Conservation (phyloP, 2,888 invertebrate species). For the Hyles lineata region DNA sequence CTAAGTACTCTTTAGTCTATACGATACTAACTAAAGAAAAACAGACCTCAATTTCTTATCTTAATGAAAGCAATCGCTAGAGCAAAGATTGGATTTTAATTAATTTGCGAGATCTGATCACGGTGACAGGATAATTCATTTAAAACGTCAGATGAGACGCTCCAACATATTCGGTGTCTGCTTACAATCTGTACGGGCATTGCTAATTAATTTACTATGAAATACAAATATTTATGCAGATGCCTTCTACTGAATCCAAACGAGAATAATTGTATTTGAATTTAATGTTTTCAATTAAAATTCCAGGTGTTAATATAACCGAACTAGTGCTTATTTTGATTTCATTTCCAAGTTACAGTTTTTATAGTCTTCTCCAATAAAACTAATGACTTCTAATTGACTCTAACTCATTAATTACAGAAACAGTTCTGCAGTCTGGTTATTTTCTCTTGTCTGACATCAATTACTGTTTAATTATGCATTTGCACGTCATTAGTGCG, state of each 20-base stretch:
- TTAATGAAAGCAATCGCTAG: slow-evolving; percentile 57
- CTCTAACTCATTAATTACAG: background rate
- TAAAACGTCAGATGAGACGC: background rate
- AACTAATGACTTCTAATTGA: no score
- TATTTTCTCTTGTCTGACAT: slow-evolving; percentile 32
- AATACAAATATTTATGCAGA: background rate
- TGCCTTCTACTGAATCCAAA: slow-evolving; percentile 32
- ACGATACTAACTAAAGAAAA: background rate
- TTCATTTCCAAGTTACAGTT: no score
- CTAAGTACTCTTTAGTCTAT: no score
- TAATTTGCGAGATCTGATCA: slow-evolving; percentile 53
- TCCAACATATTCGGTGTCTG: background rate
- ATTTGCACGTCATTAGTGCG: background rate
- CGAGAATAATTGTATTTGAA: slow-evolving; percentile 31
- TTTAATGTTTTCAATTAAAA: background rate
- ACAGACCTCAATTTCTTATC: slow-evolving; percentile 42
- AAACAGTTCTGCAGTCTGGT: slow-evolving; percentile 1
- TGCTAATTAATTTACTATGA: background rate
- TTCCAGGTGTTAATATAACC: background rate
- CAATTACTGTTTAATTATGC: slow-evolving; percentile 16
- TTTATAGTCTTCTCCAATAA: no score
- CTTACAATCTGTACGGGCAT: background rate
- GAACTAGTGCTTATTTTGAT: no score
- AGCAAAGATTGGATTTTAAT: slow-evolving; percentile 65
- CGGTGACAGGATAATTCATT: slow-evolving; percentile 53